A percentile compares a stretch with the other conserved stretches of the same genome.
Evolutionary conservation across 2,113 vertebrate species (phyloP).

Genomic region (Rousettus leschenaultii): DNA sequence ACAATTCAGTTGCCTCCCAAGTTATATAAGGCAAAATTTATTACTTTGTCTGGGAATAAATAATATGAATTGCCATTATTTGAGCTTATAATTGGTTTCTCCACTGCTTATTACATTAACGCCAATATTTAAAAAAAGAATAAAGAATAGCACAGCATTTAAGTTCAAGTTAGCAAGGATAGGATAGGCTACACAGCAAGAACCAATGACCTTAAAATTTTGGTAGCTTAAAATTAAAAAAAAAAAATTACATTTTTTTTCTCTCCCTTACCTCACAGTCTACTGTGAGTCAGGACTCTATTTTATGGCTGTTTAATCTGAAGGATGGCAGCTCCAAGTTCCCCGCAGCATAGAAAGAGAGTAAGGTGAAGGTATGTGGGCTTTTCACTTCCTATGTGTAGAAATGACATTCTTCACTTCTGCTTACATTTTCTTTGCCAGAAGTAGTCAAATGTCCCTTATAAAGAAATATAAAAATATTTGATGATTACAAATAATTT

Average conservation of each 20-base stretch:
- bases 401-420: neutral
- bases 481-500: neutral
- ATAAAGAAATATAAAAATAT: neutral
- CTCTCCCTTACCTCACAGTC: neutral
- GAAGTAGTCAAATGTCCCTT: neutral
- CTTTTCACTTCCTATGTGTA: neutral
- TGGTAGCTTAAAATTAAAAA: neutral
- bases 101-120: neutral
- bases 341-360: neutral
- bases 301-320: neutral
- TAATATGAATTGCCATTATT: neutral
- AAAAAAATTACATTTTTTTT: neutral
- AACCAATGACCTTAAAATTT: neutral
- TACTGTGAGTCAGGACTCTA: neutral
- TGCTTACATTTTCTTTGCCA: neutral
- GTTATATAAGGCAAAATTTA: neutral
- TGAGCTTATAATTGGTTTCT: neutral
- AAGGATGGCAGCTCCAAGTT: neutral
- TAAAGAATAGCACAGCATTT: neutral
- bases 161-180: neutral
- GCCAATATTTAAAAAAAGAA: neutral
- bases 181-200: neutral
- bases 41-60: neutral
- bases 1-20: neutral
- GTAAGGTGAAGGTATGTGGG: accelerated